Evolutionary conservation across 2,797 vertebrate genomes (phyloP).

Genomic region (Poecilia velifera): DNA sequence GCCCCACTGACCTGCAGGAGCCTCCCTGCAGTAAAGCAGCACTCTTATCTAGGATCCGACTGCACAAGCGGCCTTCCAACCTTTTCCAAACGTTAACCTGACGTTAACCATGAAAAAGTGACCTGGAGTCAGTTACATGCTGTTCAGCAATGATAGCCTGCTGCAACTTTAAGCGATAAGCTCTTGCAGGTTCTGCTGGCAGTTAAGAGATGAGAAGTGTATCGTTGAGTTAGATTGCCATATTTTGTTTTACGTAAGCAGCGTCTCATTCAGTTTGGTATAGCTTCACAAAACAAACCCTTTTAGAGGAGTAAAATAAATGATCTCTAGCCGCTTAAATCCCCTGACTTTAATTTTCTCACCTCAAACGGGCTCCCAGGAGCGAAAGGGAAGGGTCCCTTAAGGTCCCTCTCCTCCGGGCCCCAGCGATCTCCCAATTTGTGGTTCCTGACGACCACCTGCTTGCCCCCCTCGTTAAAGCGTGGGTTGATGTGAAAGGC

Average conservation of each 20-base stretch:
- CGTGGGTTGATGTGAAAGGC: conserved; percentile 85
- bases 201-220: neutral
- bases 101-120: conserved; percentile 68
- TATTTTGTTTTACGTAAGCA: neutral
- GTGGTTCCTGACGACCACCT: conserved; percentile 81
- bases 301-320: neutral
- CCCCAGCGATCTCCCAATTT: conserved; percentile 81
- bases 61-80: conserved; percentile 74
- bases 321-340: neutral
- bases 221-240: neutral
- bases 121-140: conserved; percentile 60
- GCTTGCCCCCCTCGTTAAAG: conserved; percentile 79
- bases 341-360: conserved; percentile 29
- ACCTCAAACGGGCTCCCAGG: conserved; percentile 83
- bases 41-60: conserved; percentile 67
- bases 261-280: neutral
- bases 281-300: neutral
- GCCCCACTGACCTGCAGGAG: conserved; percentile 77
- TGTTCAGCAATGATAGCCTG: conserved; percentile 15
- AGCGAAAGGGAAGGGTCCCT: conserved; percentile 78
- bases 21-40: conserved; percentile 61
- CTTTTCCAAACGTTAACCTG: conserved; percentile 72
- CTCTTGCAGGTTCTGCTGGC: neutral
- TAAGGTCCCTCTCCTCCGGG: conserved; percentile 78
- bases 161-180: neutral